phyloP scores from a whole-genome alignment of 2,888 invertebrate genomes.

The Cloeon dipterum region DNA sequence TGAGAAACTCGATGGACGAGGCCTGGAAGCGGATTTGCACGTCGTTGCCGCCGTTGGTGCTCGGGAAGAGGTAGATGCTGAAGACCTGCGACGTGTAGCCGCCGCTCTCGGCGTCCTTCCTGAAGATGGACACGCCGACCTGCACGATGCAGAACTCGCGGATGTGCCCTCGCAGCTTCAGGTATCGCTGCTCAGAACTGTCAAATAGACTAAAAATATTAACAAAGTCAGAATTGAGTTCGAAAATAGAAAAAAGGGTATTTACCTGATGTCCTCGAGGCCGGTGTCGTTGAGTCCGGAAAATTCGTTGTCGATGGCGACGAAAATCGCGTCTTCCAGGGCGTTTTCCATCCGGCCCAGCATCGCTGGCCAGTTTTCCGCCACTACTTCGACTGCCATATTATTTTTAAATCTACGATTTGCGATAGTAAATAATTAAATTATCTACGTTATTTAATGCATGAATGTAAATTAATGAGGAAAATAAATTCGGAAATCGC shows the following conservation, averaged over 20 bases:
- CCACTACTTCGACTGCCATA: slow-evolving; percentile 39
- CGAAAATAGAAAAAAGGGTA: too few relatives aligned
- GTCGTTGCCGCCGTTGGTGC: slow-evolving; percentile 32
- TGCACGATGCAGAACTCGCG: slow-evolving; percentile 35
- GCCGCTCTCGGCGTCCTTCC: slow-evolving; percentile 29
- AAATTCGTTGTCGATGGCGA: slow-evolving; percentile 52
- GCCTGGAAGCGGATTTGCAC: slow-evolving; percentile 36
- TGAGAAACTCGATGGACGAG: slow-evolving; percentile 36
- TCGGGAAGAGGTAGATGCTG: slow-evolving; percentile 45
- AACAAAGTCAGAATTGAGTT: too few relatives aligned
- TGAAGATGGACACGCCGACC: slow-evolving; percentile 42
- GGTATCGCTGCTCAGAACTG: slow-evolving; percentile 25
- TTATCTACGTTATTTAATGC: too few relatives aligned
- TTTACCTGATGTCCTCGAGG: slow-evolving; percentile 27
- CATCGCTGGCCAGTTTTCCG: slow-evolving; percentile 31
- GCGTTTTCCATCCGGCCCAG: slow-evolving; percentile 28
- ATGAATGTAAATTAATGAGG: too few relatives aligned
- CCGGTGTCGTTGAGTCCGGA: slow-evolving; percentile 29
- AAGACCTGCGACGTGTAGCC: slow-evolving; percentile 33
- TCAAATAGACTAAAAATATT: slow-evolving; percentile 38
- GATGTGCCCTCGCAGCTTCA: slow-evolving; percentile 23
- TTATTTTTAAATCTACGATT: slow-evolving; percentile 2
- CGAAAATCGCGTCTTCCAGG: slow-evolving; percentile 32
- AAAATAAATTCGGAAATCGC: too few relatives aligned
- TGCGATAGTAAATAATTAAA: too few relatives aligned